Conservation (phyloP, 2,888 invertebrate species). For the Ditylenchus weischeri region DNA sequence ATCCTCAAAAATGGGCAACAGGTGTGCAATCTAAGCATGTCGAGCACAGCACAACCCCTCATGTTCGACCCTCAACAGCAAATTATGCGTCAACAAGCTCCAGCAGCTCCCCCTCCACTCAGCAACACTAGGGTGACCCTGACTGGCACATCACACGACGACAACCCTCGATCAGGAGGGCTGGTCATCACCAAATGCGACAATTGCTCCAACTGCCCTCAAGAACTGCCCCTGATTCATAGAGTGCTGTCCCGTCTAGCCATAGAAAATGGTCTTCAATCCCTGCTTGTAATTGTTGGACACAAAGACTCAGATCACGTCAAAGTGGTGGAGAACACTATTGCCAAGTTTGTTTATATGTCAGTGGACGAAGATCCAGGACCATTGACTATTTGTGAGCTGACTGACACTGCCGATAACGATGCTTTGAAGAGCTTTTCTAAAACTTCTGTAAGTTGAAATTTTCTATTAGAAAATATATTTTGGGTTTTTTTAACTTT, state of each 20-base stretch:
- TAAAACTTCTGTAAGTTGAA: slow-evolving; percentile 63
- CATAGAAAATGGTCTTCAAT: slow-evolving; percentile 23
- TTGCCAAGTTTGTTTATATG: slow-evolving; percentile 31
- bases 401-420: slow-evolving; percentile 24
- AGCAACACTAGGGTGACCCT: neutral
- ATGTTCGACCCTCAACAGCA: slow-evolving; percentile 6
- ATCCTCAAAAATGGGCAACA: slow-evolving; percentile 10
- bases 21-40: slow-evolving; percentile 23
- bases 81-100: no score
- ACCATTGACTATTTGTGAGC: slow-evolving; percentile 24
- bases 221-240: slow-evolving; percentile 26
- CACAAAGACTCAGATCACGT: slow-evolving; percentile 1
- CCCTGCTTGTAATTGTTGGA: slow-evolving; percentile 30
- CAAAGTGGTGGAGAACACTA: slow-evolving; percentile 22
- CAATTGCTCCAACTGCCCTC: slow-evolving; percentile 26
- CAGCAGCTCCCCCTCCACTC: neutral
- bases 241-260: slow-evolving; percentile 25
- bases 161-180: slow-evolving; percentile 6
- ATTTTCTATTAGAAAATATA: neutral
- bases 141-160: slow-evolving; percentile 10
- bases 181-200: slow-evolving; percentile 32
- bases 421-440: slow-evolving; percentile 50
- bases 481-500: no score
- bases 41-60: neutral
- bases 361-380: slow-evolving; percentile 21